phyloP scores from a whole-genome alignment of 1,140 invertebrate genomes.

The Phthorimaea operculella region DNA sequence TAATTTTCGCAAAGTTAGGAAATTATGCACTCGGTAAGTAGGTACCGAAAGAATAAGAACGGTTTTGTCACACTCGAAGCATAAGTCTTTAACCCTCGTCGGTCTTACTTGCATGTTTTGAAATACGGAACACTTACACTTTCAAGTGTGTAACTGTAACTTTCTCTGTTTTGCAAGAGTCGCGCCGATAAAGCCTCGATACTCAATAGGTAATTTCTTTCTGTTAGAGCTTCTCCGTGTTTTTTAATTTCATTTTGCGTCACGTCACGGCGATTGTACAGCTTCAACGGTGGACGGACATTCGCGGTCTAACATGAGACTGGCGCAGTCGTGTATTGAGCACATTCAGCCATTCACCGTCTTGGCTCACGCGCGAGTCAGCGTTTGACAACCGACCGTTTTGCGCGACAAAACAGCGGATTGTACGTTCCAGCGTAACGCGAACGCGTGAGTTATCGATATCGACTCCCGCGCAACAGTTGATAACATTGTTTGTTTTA shows the following conservation, averaged over 20 bases:
- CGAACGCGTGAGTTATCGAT: slow-evolving; percentile 20
- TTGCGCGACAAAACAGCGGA: background rate
- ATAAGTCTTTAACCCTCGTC: background rate
- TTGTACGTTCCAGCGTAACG: slow-evolving; percentile 10
- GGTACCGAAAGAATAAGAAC: background rate
- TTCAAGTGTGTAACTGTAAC: slow-evolving; percentile 13
- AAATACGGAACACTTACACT: slow-evolving; percentile 2
- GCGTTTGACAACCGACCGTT: slow-evolving; percentile 16
- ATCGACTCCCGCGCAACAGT: slow-evolving; percentile 14
- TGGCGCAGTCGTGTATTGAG: slow-evolving; percentile 26
- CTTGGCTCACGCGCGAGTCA: slow-evolving; percentile 17
- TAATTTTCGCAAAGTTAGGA: slow-evolving; percentile 1
- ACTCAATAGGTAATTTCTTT: slow-evolving; percentile 18
- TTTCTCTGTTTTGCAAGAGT: slow-evolving; percentile 24
- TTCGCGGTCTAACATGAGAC: slow-evolving; percentile 48
- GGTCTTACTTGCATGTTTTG: background rate
- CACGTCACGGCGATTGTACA: slow-evolving; percentile 42
- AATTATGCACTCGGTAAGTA: background rate
- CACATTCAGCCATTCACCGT: slow-evolving; percentile 15
- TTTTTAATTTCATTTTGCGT: slow-evolving; percentile 45
- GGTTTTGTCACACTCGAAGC: background rate
- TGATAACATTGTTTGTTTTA: slow-evolving; percentile 24
- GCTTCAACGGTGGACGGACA: slow-evolving; percentile 32
- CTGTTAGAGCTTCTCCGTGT: slow-evolving; percentile 19
- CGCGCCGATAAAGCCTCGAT: slow-evolving; percentile 19